phyloP scores from a whole-genome alignment of 2,888 invertebrate genomes.

The Agrotis puta region DNA sequence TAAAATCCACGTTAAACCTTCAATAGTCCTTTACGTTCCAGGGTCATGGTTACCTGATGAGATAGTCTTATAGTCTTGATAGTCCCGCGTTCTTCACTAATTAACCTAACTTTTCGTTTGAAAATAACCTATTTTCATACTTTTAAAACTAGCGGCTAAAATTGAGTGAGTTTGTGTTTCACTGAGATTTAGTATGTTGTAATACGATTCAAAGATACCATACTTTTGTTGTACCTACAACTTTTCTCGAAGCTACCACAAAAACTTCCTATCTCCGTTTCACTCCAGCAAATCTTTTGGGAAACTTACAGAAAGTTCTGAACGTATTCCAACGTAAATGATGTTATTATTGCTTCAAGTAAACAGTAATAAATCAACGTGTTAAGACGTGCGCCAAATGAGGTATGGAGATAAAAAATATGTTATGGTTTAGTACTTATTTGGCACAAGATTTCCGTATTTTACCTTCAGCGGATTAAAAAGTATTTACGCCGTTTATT shows the following conservation, averaged over 20 bases:
- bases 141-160: background rate
- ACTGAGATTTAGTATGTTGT: background rate
- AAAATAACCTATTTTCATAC: background rate
- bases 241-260: background rate
- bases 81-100: too few species aligned
- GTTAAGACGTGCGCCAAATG: background rate
- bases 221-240: background rate
- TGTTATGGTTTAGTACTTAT: too few species aligned
- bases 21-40: too few species aligned
- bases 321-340: background rate
- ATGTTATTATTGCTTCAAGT: conserved; percentile 21
- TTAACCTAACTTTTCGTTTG: background rate
- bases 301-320: background rate
- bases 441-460: too few species aligned
- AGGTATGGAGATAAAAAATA: conserved; percentile 1
- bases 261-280: conserved; percentile 15
- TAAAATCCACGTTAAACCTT: too few species aligned
- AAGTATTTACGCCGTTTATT: too few species aligned
- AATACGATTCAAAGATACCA: background rate
- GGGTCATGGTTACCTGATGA: too few species aligned
- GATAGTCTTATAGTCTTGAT: too few species aligned
- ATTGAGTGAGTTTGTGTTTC: background rate
- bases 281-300: conserved; percentile 1
- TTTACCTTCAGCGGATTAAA: too few species aligned
- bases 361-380: conserved; percentile 37